Evolutionary conservation across 53 echinoderm and acorn worm species (phyloP), one percentile per base, ranked within the genome.

Genomic region (Holothuria leucospilota): DNA sequence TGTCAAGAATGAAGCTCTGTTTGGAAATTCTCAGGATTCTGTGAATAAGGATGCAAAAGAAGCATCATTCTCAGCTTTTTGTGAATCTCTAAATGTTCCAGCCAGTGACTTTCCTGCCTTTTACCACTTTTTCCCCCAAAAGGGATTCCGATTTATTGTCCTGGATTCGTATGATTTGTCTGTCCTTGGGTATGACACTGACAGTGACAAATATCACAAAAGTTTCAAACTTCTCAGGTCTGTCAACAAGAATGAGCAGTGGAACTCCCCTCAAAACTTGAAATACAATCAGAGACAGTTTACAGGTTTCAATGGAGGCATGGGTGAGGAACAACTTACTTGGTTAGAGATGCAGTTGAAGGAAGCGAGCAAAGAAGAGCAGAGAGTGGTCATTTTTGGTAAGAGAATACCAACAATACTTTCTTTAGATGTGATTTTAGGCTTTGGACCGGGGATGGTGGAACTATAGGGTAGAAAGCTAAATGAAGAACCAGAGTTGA

Each of bases 121-220:
- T 74, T 98, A 98, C 66, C 74, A 91, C 51, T 98, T 98, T 87
- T 91, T 88, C 63, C 95, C 98, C 0, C 63, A 59, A 46, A 59
- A 84, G 39, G 98, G 93, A 15, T 91, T 92, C 66, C 58, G 93
- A 28, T 92, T 93, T 64, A 29, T 80, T 20, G 56, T 80, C 26
- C 38, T 80, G 20, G 80, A 80, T 20, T 62, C 80, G 7, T 80
- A 80, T 29, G 80, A 80, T 60, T 60, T 80, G 27, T 80, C 80
- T 61, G 80, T 80, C 20, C 60, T 80, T 6, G 80, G 80, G 39
- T 80, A 80, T 34, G 80, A 60, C 60, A 59, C 80, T 26, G 80
- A 80, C 29, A 80, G 60, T 34, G 80, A 80, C 11, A 60, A 38
- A 1, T 80, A 80, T 58, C 58, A 61, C 15, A 34, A 80, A 16